phyloP scores from a whole-genome alignment of 2,888 invertebrate genomes.

The Aphodius sticticus region DNA sequence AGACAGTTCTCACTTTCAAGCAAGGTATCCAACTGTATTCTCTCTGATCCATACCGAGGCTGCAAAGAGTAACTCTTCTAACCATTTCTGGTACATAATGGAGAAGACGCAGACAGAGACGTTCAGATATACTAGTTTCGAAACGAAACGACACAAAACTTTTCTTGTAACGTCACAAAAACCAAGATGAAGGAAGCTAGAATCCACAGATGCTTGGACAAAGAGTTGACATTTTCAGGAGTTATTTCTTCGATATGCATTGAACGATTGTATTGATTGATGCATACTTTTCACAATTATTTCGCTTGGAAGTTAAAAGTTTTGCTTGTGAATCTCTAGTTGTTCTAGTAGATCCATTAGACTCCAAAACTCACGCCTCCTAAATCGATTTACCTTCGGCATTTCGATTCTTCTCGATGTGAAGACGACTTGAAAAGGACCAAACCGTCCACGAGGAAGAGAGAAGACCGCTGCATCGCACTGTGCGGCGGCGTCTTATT shows the following conservation, averaged over 20 bases:
- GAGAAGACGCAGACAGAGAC: neutral
- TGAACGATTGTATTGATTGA: too few relatives aligned
- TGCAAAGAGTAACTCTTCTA: neutral
- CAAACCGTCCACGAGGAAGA: slow-evolving; percentile 5
- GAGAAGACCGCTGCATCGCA: neutral
- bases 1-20: neutral
- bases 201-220: too few relatives aligned
- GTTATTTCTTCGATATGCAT: too few relatives aligned
- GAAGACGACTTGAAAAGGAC: neutral
- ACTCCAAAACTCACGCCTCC: too few relatives aligned
- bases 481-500: slow-evolving; percentile 10
- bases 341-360: too few relatives aligned
- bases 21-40: neutral
- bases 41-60: neutral
- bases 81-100: neutral
- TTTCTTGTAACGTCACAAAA: too few relatives aligned
- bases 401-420: neutral
- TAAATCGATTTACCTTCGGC: neutral
- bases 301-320: too few relatives aligned
- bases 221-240: too few relatives aligned
- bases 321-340: too few relatives aligned
- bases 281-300: too few relatives aligned
- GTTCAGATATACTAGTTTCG: neutral
- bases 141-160: neutral
- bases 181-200: too few relatives aligned